These are phyloP conservation scores for Neolamprologus brichardi DNA, from an alignment of 2,113 vertebrate genomes.

Conservation along the genomic window DNA sequence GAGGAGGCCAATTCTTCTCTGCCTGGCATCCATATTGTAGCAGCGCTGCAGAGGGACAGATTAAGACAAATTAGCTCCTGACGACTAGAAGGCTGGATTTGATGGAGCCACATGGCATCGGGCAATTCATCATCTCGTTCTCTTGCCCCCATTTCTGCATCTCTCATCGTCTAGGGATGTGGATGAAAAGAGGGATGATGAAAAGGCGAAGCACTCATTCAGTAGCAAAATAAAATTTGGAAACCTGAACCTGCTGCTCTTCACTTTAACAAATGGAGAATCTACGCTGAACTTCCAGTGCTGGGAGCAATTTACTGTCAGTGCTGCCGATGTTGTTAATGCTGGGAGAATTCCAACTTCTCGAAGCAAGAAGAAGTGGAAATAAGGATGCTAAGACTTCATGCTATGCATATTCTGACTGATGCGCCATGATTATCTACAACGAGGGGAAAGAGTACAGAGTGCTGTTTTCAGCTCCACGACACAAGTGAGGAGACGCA, in stretches of 20 bases:
- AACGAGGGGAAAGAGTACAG: not conserved
- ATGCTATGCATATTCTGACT: not conserved
- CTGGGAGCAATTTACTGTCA: not conserved
- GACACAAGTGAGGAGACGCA: not conserved
- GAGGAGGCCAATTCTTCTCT: conserved; percentile 39
- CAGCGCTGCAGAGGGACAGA: conserved; percentile 33
- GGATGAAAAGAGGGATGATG: not conserved
- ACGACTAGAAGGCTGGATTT: conserved; percentile 31
- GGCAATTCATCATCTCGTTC: conserved; percentile 22
- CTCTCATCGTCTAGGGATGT: not conserved
- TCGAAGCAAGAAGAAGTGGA: not conserved
- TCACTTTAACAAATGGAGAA: not conserved
- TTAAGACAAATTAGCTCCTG: conserved; percentile 56
- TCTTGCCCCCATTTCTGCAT: not conserved
- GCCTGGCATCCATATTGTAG: conserved; percentile 38
- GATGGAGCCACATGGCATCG: conserved; percentile 35
- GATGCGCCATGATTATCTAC: not conserved
- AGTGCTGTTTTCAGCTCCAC: not conserved
- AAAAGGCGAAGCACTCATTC: not conserved
- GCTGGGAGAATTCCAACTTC: not conserved
- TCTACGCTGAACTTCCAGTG: not conserved
- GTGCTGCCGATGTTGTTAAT: not conserved
- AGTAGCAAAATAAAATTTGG: not conserved
- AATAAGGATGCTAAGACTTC: not conserved
- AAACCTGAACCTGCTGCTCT: not conserved